A percentile compares a stretch with the other conserved stretches of the same genome.
phyloP scores from a whole-genome alignment of 2,113 vertebrate species.

The Gymnorhina tibicen region DNA sequence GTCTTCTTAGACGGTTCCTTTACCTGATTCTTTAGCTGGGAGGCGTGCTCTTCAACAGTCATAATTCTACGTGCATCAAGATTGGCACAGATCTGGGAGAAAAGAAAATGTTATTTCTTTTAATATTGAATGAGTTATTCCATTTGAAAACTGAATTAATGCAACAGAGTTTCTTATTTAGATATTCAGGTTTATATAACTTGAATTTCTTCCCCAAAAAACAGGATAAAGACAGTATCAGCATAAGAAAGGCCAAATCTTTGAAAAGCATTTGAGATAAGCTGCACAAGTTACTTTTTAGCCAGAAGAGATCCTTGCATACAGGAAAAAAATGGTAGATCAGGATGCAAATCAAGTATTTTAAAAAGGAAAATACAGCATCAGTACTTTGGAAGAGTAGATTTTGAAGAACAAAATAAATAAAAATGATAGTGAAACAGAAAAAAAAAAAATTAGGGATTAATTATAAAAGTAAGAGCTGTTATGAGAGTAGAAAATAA shows the following conservation, averaged over 20 bases:
- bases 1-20: conserved; percentile 82
- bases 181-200: neutral
- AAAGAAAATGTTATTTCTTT: neutral
- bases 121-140: neutral
- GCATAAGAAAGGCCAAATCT: neutral
- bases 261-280: neutral
- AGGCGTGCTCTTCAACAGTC: conserved; percentile 72
- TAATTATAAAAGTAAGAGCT: neutral
- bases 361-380: neutral
- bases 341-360: neutral
- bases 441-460: neutral
- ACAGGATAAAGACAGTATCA: neutral
- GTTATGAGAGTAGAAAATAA: neutral
- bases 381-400: neutral
- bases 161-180: neutral
- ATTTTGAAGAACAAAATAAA: neutral
- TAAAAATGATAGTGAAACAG: neutral
- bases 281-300: neutral
- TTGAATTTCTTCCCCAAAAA: neutral
- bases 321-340: neutral
- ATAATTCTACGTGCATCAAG: conserved; percentile 89
- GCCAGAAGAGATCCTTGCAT: neutral
- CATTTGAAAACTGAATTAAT: neutral
- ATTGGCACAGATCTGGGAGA: conserved; percentile 90
- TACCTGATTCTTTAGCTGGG: conserved; percentile 65